Percentiles rank a stretch among this genome's conserved stretches.
phyloP scores from a whole-genome alignment of 53 echinoderm and acorn worm species.

The Paelopatides confundens region DNA sequence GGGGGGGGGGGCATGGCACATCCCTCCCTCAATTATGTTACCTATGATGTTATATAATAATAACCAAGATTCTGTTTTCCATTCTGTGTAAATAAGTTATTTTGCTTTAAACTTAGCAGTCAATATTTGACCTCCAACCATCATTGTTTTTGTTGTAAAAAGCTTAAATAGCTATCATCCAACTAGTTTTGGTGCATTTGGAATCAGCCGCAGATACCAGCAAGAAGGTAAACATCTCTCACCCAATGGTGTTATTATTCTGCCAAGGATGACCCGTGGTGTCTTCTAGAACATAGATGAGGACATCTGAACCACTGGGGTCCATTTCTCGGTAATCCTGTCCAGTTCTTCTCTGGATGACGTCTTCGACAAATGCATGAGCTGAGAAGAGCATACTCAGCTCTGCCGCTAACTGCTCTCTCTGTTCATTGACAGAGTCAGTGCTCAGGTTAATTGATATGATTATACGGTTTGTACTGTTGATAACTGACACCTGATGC shows the following conservation, averaged over 20 bases:
- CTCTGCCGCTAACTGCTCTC: slow-evolving; percentile 33
- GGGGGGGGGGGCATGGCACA: no score
- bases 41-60: no score
- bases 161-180: no score
- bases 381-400: slow-evolving; percentile 75
- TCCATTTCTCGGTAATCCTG: slow-evolving; percentile 66
- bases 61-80: no score
- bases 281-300: slow-evolving; percentile 82
- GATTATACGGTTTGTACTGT: slow-evolving; percentile 80
- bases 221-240: not conserved
- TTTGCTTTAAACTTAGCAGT: no score
- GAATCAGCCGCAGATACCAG: no score
- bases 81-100: no score
- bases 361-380: slow-evolving; percentile 78
- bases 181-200: no score
- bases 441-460: slow-evolving; percentile 71
- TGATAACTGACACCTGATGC: slow-evolving; percentile 82
- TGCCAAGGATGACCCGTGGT: slow-evolving; percentile 70
- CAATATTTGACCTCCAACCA: no score
- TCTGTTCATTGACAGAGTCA: slow-evolving; percentile 43
- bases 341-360: slow-evolving; percentile 68
- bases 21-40: no score
- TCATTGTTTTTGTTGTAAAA: no score
- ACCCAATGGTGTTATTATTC: slow-evolving; percentile 71
- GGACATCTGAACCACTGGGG: slow-evolving; percentile 82